Evolutionary conservation across 2,797 vertebrate genomes (phyloP), one percentile per base, ranked within the genome.

Genomic region (Myotis myotis): DNA sequence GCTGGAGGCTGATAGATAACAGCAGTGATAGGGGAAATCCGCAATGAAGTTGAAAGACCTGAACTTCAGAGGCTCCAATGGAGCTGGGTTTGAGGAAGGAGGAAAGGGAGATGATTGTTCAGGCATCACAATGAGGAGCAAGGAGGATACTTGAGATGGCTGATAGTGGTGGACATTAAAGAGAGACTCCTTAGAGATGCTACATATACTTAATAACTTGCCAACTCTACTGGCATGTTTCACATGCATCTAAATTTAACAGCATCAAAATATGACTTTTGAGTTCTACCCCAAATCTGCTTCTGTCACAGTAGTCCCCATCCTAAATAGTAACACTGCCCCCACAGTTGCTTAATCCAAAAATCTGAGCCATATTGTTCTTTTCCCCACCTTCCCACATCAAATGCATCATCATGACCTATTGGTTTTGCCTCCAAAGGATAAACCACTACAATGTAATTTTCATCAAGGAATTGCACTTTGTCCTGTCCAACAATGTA

Each of bases 401-500:
- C 28, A 78, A 71, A 84, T 68, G 9, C 44, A 91, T 79, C 57
- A 78, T n/a, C 3, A 28, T 86, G 70, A 78, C 41, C 51, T 41
- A 41, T 36, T 85, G 55, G 11, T 91, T 79, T 93, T 86, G 79
- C 19, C 41, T 86, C 66, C 38, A 91, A 88, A 38, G 47, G 2
- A 57, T 94, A 91, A 93, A 95, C 10, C 17, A 86, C n/a, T 93
- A 87, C 33, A 68, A 82, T 75, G 9, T 84, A 25, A 87, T 20
- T 71, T 95, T 89, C n/a, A 78, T 85, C 72, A 78, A 81, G 25
- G 62, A 12, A 84, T 76, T 84, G 11, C 2, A 12, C 70, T 80
- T 68, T 90, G 5, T 89, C 5, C 51, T 51, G 0, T 71, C 89
- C 23, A 89, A 12, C 44, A 76, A 17, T 49, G 28, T 64, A 38